Conservation (phyloP, 35 echinoderm and acorn worm species). For the Lytechinus pictus region DNA sequence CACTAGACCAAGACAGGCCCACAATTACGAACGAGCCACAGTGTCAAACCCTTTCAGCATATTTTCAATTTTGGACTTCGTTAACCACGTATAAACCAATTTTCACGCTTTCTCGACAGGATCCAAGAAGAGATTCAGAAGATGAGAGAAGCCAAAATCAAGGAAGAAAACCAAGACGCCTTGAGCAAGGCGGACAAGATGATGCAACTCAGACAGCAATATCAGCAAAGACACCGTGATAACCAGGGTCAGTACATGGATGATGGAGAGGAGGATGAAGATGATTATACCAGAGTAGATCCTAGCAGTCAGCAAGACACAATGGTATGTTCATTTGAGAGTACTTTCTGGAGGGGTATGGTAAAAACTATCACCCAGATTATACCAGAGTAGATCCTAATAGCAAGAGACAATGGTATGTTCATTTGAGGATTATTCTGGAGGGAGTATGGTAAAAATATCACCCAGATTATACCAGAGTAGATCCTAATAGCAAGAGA, state of each 20-base stretch:
- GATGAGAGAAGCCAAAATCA: conserved; percentile 52
- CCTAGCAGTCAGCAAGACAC: not conserved
- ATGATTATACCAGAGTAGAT: not conserved
- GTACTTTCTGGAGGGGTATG: too few relatives aligned
- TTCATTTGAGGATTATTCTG: too few relatives aligned
- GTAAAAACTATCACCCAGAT: too few relatives aligned
- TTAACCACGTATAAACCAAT: too few relatives aligned
- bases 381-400: too few relatives aligned
- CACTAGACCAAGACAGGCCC: too few relatives aligned
- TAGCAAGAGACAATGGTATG: too few relatives aligned
- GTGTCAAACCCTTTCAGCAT: too few relatives aligned
- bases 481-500: not conserved
- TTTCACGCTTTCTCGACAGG: not conserved
- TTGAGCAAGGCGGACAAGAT: conserved; percentile 74
- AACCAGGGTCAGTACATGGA: conserved; percentile 65
- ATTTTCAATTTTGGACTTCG: too few relatives aligned
- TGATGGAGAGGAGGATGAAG: conserved; percentile 53
- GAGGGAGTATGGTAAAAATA: too few relatives aligned
- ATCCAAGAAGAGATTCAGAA: conserved; percentile 57
- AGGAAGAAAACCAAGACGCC: conserved; percentile 65
- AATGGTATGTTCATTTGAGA: not conserved
- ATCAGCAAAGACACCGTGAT: conserved; percentile 71
- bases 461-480: not conserved
- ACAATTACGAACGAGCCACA: too few relatives aligned
- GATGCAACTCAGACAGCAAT: conserved; percentile 71